A percentile compares a stretch with the other conserved stretches of the same genome.
These are phyloP conservation scores for Ephydatia muelleri DNA, from an alignment of 37 sponge, comb jelly and placozoan genomes.

Conservation along the genomic window DNA sequence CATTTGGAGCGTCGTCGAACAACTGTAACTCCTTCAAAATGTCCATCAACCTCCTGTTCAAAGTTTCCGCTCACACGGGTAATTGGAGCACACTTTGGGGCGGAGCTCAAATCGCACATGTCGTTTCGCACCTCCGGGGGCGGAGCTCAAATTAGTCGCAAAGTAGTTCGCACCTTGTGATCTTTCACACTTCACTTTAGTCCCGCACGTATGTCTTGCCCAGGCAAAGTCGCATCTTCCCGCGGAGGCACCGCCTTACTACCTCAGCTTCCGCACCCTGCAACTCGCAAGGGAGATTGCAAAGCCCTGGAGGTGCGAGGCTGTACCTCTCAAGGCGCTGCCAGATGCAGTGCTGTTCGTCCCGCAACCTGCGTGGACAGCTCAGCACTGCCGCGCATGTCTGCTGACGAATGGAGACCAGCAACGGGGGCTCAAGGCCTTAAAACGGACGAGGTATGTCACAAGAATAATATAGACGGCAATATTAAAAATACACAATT, in stretches of 20 bases:
- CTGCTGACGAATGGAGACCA: neutral
- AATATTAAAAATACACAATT: too few relatives aligned
- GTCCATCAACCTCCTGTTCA: conserved; percentile 13
- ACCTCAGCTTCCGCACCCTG: neutral
- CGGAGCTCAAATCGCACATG: neutral
- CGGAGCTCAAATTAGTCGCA: neutral
- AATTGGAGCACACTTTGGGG: neutral
- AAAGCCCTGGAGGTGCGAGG: neutral
- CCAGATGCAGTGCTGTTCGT: neutral
- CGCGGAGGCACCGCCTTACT: neutral
- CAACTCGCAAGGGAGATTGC: neutral
- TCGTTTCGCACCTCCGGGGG: neutral
- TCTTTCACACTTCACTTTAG: neutral
- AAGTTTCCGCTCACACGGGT: neutral
- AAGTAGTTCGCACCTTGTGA: neutral
- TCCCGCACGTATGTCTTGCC: neutral
- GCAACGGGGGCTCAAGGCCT: neutral
- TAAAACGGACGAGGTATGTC: neutral
- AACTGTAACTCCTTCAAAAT: conserved; percentile 41
- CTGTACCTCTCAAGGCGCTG: neutral
- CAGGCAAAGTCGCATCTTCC: neutral
- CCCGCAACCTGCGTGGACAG: neutral
- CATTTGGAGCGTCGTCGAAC: neutral
- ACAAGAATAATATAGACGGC: too few relatives aligned
- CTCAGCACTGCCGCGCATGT: neutral